Conservation (phyloP, 2,113 vertebrate species). For the Conger conger region DNA sequence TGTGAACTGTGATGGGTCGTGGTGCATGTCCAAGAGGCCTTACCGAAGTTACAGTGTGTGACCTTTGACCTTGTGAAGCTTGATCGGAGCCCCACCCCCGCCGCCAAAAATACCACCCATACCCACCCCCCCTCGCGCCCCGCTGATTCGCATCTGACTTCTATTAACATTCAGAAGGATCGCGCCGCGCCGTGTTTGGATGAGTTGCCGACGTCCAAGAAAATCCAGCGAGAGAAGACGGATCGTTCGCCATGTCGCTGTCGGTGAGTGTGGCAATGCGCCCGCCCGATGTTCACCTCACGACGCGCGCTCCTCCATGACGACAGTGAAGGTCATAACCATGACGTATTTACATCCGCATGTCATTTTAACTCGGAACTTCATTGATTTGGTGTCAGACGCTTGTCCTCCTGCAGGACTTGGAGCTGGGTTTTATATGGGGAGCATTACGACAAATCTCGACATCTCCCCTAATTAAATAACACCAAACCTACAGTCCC, state of each 20-base stretch:
- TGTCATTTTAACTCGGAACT: too few species aligned
- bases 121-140: neutral
- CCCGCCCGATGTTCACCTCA: neutral
- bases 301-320: neutral
- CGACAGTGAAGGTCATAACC: neutral
- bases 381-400: too few species aligned
- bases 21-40: neutral
- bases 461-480: neutral
- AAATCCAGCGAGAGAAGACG: conserved; percentile 9
- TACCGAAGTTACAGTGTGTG: neutral
- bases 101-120: neutral
- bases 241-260: conserved; percentile 14
- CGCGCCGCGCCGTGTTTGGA: conserved; percentile 12
- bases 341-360: neutral
- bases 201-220: neutral
- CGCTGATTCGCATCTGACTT: neutral
- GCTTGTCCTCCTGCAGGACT: neutral
- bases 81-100: too few species aligned
- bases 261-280: conserved; percentile 17
- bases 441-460: neutral
- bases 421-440: neutral
- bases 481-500: neutral
- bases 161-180: neutral
- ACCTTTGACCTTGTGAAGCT: neutral
- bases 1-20: neutral